phyloP scores from a whole-genome alignment of 35 echinoderm and acorn worm genomes.

The Lytechinus pictus region DNA sequence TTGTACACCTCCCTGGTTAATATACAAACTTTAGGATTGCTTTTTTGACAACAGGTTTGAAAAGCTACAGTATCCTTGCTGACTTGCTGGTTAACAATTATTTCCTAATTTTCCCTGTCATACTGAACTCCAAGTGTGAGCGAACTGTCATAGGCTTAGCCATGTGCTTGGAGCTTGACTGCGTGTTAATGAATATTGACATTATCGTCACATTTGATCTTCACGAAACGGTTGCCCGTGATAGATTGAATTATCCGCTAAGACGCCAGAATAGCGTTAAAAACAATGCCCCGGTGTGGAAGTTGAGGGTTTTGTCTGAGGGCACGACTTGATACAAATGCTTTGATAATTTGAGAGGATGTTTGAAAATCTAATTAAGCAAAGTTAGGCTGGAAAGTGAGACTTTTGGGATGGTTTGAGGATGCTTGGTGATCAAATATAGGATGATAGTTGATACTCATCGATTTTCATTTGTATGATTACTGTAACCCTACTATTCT shows the following conservation, averaged over 20 bases:
- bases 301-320: neutral
- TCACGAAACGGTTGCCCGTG: neutral
- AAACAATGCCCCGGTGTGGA: neutral
- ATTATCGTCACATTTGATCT: neutral
- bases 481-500: neutral
- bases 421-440: neutral
- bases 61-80: no score
- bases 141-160: neutral
- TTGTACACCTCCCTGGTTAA: neutral
- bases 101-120: neutral
- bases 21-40: no score
- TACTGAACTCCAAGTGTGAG: neutral
- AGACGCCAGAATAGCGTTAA: neutral
- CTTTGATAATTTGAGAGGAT: neutral
- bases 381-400: neutral
- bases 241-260: neutral
- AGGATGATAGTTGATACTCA: neutral
- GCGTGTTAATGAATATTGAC: neutral
- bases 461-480: neutral
- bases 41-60: no score
- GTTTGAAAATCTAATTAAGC: constrained; percentile 20
- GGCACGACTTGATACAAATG: neutral
- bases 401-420: neutral
- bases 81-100: neutral
- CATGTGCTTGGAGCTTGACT: neutral